Conservation (phyloP, 2,888 invertebrate genomes). For the Urechis unicinctus region DNA sequence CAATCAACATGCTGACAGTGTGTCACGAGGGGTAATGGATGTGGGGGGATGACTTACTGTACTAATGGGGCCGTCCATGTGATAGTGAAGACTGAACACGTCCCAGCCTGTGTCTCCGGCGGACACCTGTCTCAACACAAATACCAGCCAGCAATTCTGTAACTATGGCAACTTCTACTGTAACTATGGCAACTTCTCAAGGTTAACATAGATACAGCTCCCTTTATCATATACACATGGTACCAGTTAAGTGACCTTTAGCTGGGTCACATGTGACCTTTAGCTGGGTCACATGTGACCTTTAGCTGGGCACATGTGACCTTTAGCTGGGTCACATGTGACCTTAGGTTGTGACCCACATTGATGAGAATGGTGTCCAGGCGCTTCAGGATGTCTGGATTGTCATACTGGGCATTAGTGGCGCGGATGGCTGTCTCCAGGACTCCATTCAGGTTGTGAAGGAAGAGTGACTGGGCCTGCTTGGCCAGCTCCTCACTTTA, state of each 20-base stretch:
- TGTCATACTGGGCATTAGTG: conserved; percentile 90
- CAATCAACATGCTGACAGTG: not conserved
- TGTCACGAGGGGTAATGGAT: too few species aligned
- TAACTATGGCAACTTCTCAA: too few species aligned
- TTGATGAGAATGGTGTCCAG: conserved; percentile 74
- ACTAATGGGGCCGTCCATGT: conserved; percentile 80
- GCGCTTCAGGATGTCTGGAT: conserved; percentile 79
- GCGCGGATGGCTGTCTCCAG: conserved; percentile 59
- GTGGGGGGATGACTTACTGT: conserved; percentile 63
- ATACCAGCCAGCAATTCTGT: too few species aligned
- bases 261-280: too few species aligned
- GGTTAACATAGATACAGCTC: too few species aligned
- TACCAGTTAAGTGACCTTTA: too few species aligned
- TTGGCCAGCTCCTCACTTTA: conserved; percentile 78
- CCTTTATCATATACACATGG: too few species aligned
- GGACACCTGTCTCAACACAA: conserved; percentile 30
- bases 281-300: too few species aligned
- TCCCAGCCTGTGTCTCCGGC: conserved; percentile 82
- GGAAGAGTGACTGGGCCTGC: conserved; percentile 76
- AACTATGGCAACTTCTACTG: too few species aligned
- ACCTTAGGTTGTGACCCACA: conserved; percentile 24
- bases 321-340: not conserved
- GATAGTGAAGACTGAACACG: conserved; percentile 79
- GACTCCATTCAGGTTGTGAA: conserved; percentile 69
- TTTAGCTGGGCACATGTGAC: too few species aligned